phyloP scores from a whole-genome alignment of 2,113 vertebrate genomes.

The Pungitius pungitius region DNA sequence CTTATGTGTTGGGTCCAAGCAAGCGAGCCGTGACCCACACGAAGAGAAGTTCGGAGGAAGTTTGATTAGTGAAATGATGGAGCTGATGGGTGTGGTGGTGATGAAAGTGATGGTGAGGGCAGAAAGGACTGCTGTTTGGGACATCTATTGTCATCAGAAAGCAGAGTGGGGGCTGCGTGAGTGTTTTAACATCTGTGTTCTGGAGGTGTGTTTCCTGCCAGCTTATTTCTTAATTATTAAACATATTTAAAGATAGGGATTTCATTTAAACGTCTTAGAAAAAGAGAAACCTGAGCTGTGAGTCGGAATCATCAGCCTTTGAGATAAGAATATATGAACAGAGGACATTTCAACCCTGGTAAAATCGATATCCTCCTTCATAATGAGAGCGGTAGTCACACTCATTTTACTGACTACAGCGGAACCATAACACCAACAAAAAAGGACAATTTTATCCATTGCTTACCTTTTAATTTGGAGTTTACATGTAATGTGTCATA shows the following conservation, averaged over 20 bases:
- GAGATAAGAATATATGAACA: not conserved
- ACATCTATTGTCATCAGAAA: slow-evolving; percentile 38
- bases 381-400: not conserved
- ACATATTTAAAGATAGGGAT: not conserved
- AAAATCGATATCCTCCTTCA: not conserved
- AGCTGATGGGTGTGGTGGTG: slow-evolving; percentile 64
- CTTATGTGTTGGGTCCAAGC: slow-evolving; percentile 13
- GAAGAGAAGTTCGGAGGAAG: slow-evolving; percentile 61
- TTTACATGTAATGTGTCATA: no score
- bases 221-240: not conserved
- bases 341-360: not conserved
- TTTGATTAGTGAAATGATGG: slow-evolving; percentile 46
- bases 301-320: not conserved
- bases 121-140: slow-evolving; percentile 13
- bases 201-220: not conserved
- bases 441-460: not conserved
- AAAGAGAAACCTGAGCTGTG: not conserved
- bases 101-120: slow-evolving; percentile 1
- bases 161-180: not conserved
- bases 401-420: not conserved
- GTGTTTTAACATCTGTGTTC: slow-evolving; percentile 5
- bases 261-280: not conserved
- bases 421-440: not conserved
- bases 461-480: not conserved
- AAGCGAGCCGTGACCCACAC: slow-evolving; percentile 11